phyloP scores from a whole-genome alignment of 2,888 invertebrate genomes.

The Dichetophora obliterata region DNA sequence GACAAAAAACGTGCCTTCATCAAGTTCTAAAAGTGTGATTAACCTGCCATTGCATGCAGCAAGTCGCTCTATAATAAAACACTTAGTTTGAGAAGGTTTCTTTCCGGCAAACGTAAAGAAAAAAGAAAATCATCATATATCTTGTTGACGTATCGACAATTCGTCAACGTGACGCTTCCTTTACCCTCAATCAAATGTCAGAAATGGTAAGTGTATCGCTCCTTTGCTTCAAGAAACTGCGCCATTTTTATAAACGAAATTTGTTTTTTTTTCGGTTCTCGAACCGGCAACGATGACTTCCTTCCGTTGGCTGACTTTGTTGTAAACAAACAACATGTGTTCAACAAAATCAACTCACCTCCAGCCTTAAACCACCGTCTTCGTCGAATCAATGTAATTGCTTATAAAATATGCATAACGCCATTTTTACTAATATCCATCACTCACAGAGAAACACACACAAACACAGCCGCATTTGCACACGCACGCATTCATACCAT shows the following conservation, averaged over 20 bases:
- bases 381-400: constrained; percentile 61
- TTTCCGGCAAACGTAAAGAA: neutral
- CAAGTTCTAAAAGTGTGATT: no score
- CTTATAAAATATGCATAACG: constrained; percentile 65
- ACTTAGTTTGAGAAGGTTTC: no score
- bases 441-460: constrained; percentile 34
- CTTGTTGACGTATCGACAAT: neutral
- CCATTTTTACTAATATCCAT: constrained; percentile 44
- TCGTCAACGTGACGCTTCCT: neutral
- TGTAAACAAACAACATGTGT: neutral
- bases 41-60: no score
- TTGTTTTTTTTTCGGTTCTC: no score
- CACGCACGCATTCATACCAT: constrained; percentile 13
- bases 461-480: constrained; percentile 17
- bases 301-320: neutral
- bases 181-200: constrained; percentile 36
- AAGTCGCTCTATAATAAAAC: no score
- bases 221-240: no score
- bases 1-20: no score
- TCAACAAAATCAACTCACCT: constrained; percentile 4
- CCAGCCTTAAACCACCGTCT: constrained; percentile 39
- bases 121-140: constrained; percentile 14
- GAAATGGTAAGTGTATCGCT: no score
- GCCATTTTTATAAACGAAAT: no score
- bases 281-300: neutral